These are phyloP conservation scores for Delphinus delphis DNA, from an alignment of 2,113 vertebrate species.

Conservation along the genomic window DNA sequence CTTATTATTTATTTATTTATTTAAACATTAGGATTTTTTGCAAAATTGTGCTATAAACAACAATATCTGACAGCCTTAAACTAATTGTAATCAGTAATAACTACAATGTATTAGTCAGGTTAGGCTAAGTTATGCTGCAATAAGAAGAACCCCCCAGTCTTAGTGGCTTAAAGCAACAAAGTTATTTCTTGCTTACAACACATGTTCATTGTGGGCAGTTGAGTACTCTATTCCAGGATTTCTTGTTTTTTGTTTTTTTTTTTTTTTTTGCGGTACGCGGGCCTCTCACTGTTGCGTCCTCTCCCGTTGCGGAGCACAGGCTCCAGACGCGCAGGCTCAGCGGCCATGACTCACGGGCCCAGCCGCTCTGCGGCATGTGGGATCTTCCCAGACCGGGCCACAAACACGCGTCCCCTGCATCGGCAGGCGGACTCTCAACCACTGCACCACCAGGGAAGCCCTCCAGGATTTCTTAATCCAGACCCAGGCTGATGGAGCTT, in stretches of 20 bases:
- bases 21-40: not conserved
- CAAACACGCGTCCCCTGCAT: too few relatives aligned
- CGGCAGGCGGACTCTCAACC: too few relatives aligned
- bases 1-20: slow-evolving; percentile 10
- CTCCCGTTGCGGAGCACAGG: too few relatives aligned
- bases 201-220: not conserved
- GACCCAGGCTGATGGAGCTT: not conserved
- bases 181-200: not conserved
- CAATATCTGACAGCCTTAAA: not conserved
- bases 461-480: not conserved
- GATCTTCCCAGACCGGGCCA: too few relatives aligned
- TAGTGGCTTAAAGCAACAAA: not conserved
- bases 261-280: too few relatives aligned
- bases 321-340: too few relatives aligned
- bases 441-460: too few relatives aligned
- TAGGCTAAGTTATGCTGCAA: not conserved
- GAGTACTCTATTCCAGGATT: not conserved
- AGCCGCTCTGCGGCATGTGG: too few relatives aligned
- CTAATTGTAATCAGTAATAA: not conserved
- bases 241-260: not conserved
- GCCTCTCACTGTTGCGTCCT: too few relatives aligned
- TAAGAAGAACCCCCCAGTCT: not conserved
- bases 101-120: not conserved
- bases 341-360: too few relatives aligned
- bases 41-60: not conserved